Evolutionary conservation across 2,888 invertebrate genomes (phyloP).

Genomic region (Metacarcinus magister): DNA sequence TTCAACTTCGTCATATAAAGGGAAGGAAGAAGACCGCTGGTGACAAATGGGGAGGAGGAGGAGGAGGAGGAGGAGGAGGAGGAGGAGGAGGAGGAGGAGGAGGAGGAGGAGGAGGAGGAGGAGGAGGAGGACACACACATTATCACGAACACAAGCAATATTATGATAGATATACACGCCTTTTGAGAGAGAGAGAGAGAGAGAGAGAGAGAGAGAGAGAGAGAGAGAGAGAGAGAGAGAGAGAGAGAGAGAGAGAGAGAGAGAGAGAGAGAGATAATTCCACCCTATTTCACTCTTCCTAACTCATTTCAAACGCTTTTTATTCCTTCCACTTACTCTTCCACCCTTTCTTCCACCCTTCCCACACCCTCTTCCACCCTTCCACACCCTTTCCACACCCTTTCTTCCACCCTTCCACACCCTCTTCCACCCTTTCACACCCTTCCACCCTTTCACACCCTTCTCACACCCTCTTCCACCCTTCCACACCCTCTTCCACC

Average conservation of each 20-base stretch:
- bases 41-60: slow-evolving; percentile 40
- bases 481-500: neutral
- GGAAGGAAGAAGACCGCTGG: neutral
- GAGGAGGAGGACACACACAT: slow-evolving; percentile 44
- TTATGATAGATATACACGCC: slow-evolving; percentile 34
- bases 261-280: neutral
- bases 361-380: neutral
- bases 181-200: neutral
- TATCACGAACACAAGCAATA: slow-evolving; percentile 26
- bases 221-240: slow-evolving; percentile 19
- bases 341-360: neutral
- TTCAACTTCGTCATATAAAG: neutral
- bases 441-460: neutral
- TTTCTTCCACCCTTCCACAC: neutral
- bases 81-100: neutral
- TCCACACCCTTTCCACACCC: neutral
- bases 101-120: neutral
- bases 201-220: slow-evolving; percentile 26
- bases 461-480: neutral
- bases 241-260: slow-evolving; percentile 2
- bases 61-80: slow-evolving; percentile 34
- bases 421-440: neutral
- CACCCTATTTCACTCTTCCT: too few relatives aligned
- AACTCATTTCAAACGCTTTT: too few relatives aligned
- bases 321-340: neutral